A percentile compares a stretch with the other conserved stretches of the same genome.
Conservation (phyloP, 2,113 vertebrate species). For the Oreochromis spilurus region DNA sequence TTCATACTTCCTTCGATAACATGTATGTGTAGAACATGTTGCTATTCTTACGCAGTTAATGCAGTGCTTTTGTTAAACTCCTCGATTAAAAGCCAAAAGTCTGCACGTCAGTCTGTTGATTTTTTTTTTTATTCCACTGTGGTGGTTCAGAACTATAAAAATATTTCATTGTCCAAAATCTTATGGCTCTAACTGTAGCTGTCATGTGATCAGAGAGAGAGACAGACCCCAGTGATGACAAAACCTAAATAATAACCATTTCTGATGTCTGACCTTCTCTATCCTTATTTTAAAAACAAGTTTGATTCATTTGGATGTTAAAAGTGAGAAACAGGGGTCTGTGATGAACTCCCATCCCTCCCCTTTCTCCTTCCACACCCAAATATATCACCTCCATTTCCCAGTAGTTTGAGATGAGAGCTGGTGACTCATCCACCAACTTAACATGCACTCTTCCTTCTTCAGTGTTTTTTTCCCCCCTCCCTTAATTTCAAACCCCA, state of each 20-base stretch:
- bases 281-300: neutral
- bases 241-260: neutral
- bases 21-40: neutral
- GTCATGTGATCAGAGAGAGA: neutral
- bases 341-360: neutral
- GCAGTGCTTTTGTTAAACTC: neutral
- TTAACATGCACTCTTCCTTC: constrained; percentile 5
- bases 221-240: neutral
- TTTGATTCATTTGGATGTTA: neutral
- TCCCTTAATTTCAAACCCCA: neutral
- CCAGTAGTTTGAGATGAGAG: constrained; percentile 25
- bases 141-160: neutral
- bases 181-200: neutral
- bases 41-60: neutral
- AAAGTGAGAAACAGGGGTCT: neutral
- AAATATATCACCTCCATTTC: constrained; percentile 6
- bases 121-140: neutral
- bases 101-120: neutral
- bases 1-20: neutral
- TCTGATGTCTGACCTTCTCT: neutral
- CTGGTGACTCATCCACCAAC: constrained; percentile 57
- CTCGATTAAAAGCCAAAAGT: neutral
- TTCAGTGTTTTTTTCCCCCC: neutral
- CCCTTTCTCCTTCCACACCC: neutral
- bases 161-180: neutral